Base-by-base conservation (phyloP, 2,888 invertebrate species). In the Eupeodes luniger region DNA sequence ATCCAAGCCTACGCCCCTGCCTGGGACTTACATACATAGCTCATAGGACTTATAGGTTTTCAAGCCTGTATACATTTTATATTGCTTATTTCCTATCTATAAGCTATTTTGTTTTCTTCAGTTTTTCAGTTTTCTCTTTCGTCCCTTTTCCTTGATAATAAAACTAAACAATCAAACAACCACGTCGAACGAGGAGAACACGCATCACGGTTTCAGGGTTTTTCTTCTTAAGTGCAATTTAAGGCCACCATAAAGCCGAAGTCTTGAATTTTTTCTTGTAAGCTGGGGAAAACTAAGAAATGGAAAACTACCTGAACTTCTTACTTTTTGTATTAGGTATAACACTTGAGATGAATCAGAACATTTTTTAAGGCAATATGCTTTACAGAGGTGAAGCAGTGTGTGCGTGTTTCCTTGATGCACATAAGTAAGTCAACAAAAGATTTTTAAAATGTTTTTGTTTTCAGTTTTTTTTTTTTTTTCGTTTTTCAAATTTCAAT, bases 281-380 rank as follows among this genome's bases (percentile, higher is more conserved):
- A 88, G 85, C 88, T 88, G 78, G 85, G 70, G 81, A 83, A 80
- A 76, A 77, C 66, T 76, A 40, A 49, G 75, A 72, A 75, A 36
- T 55, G 14, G 51, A 62, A 69, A 74, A 77, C 87, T 87, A 87
- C 87, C 87, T 87, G 87, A 87, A 87, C 76, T 86, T 85, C 76
- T 85, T 5, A 5, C 40, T 40, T 85, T 67, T 49, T 64, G 53
- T 87, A 64, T 27, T 27, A 27, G 27, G 27, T 27, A 27, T 27
- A 27, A 27, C 87, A 84, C 87, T 87, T 87, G 80, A 87, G 87
- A 87, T 84, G 87, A 87, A 87, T 84, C 87, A 80, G 57, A 81
- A 75, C 81, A 81, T 78, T 16, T 66, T 66, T 34, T 40, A 40
- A 27, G 40, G 19, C 19, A 57, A 84, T 81, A 80, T 77, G 83